Evolutionary conservation across 1,140 invertebrate species (phyloP).

Genomic region (Zeugodacus cucurbitae): DNA sequence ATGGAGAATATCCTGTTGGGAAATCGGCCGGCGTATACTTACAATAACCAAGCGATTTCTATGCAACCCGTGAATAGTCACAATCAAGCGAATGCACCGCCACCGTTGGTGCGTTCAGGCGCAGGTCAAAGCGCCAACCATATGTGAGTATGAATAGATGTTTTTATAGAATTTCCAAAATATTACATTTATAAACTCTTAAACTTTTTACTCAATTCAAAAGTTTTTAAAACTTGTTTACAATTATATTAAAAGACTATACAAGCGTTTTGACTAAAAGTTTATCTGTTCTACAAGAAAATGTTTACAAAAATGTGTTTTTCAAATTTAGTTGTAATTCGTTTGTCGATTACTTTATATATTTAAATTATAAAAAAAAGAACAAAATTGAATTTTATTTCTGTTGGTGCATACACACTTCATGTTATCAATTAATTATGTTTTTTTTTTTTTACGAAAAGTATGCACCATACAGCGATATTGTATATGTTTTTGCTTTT

Average conservation of each 20-base stretch:
- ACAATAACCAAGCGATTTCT: conserved; percentile 61
- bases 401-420: conserved; percentile 4
- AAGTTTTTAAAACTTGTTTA: conserved; percentile 43
- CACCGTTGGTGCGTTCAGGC: conserved; percentile 60
- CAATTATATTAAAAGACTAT: conserved; percentile 43
- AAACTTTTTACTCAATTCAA: conserved; percentile 15
- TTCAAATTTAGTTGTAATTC: conserved; percentile 49
- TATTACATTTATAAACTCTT: not conserved
- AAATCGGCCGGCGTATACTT: conserved; percentile 56
- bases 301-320: conserved; percentile 47
- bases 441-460: not conserved
- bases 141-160: conserved; percentile 62
- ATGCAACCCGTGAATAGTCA: conserved; percentile 61
- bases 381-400: conserved; percentile 9
- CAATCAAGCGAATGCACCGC: conserved; percentile 58
- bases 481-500: conserved; percentile 39
- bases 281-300: conserved; percentile 19
- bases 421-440: not conserved
- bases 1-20: conserved; percentile 61
- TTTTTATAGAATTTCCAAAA: not conserved
- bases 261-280: conserved; percentile 1
- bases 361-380: conserved; percentile 37
- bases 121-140: conserved; percentile 55
- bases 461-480: not conserved
- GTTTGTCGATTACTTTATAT: conserved; percentile 20